phyloP scores from a whole-genome alignment of 2,888 invertebrate genomes.

The Oegoconia quadripuncta region DNA sequence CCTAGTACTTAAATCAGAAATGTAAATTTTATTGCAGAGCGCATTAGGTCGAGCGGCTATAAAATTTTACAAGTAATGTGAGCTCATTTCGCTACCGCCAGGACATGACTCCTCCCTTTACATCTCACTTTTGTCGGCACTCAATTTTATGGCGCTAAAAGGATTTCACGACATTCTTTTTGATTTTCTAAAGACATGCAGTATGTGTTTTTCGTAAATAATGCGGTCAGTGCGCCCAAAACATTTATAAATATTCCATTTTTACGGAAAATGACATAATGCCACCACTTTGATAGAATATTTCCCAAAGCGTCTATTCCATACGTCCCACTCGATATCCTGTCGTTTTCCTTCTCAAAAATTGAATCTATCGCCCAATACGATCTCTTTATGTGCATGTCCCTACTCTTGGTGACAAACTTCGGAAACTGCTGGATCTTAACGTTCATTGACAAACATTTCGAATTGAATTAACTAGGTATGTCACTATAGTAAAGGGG shows the following conservation, averaged over 20 bases:
- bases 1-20: too few relatives aligned
- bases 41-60: constrained; percentile 30
- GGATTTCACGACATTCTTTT: constrained; percentile 35
- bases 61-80: constrained; percentile 38
- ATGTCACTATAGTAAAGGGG: too few relatives aligned
- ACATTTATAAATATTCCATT: too few relatives aligned
- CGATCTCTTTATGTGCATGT: constrained; percentile 13
- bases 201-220: too few relatives aligned
- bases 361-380: constrained; percentile 10
- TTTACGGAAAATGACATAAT: too few relatives aligned
- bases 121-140: constrained; percentile 39
- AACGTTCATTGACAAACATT: too few relatives aligned
- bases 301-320: neutral
- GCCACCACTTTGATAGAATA: too few relatives aligned
- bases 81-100: constrained; percentile 24
- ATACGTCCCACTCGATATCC: constrained; percentile 10
- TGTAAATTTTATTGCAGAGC: constrained; percentile 14
- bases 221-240: too few relatives aligned
- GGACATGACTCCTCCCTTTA: constrained; percentile 28
- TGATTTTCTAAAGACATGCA: too few relatives aligned
- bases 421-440: constrained; percentile 1
- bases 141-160: constrained; percentile 45
- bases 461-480: too few relatives aligned
- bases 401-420: neutral
- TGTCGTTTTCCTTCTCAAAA: constrained; percentile 12